phyloP scores from a whole-genome alignment of 2,797 vertebrate genomes.

The Phalanger gymnotis region DNA sequence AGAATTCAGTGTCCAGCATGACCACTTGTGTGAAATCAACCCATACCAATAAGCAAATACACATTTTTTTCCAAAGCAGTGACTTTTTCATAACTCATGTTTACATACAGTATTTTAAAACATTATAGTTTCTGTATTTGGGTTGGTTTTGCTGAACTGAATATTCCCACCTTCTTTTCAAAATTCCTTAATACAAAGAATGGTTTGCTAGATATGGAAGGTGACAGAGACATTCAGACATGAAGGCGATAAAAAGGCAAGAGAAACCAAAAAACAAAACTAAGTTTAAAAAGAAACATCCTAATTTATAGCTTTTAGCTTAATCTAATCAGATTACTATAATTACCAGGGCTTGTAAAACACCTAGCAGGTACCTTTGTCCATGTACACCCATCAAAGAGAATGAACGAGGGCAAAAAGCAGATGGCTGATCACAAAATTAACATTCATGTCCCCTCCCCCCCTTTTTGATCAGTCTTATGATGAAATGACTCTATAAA shows the following conservation, averaged over 20 bases:
- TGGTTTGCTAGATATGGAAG: background rate
- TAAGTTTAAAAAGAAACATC: background rate
- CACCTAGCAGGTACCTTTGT: background rate
- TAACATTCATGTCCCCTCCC: background rate
- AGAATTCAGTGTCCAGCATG: background rate
- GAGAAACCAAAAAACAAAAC: background rate
- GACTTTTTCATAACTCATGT: background rate
- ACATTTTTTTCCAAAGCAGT: background rate
- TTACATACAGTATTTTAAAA: background rate
- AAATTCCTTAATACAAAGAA: background rate
- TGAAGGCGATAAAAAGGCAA: background rate
- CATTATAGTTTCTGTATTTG: background rate
- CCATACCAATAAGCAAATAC: background rate
- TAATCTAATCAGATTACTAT: background rate
- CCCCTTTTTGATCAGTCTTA: background rate
- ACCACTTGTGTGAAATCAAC: background rate
- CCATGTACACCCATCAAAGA: background rate
- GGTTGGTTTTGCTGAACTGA: background rate
- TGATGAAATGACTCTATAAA: background rate
- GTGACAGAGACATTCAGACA: background rate
- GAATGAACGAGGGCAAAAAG: background rate
- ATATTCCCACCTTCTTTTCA: background rate
- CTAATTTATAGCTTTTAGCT: background rate
- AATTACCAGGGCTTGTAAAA: background rate
- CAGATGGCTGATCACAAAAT: background rate